These are phyloP conservation scores for Chaitophorus viminalis DNA, from an alignment of 2,888 invertebrate species.

Conservation along the genomic window DNA sequence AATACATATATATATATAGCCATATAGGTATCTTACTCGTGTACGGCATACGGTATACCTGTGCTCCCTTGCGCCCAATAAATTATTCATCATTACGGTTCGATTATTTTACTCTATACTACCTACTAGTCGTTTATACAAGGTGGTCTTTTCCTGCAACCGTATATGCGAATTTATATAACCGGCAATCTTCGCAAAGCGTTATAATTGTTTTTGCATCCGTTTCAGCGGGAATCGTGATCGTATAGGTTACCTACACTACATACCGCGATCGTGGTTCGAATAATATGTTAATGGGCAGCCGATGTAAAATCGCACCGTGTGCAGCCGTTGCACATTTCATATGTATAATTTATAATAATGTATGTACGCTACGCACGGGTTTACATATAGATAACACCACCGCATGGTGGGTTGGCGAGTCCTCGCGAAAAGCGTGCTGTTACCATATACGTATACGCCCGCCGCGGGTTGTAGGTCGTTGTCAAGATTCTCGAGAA, in stretches of 20 bases:
- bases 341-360: neutral
- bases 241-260: neutral
- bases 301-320: neutral
- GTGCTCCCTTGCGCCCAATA: neutral
- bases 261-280: neutral
- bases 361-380: too few relatives aligned
- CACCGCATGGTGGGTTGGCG: neutral
- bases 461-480: slow-evolving; percentile 5
- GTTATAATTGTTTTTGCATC: slow-evolving; percentile 22
- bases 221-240: slow-evolving; percentile 41
- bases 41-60: neutral
- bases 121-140: neutral
- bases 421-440: slow-evolving; percentile 9
- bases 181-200: neutral
- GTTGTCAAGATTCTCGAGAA: neutral
- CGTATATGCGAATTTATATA: slow-evolving; percentile 19
- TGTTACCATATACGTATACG: too few relatives aligned
- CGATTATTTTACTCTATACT: neutral
- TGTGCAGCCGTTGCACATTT: neutral
- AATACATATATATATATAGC: too few relatives aligned
- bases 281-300: slow-evolving; percentile 29
- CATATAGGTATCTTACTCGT: neutral
- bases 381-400: neutral
- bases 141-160: slow-evolving; percentile 3
- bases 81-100: slow-evolving; percentile 46